These are phyloP conservation scores for Aphelenchoides avenae DNA, from an alignment of 1,140 invertebrate genomes.

Conservation along the genomic window DNA sequence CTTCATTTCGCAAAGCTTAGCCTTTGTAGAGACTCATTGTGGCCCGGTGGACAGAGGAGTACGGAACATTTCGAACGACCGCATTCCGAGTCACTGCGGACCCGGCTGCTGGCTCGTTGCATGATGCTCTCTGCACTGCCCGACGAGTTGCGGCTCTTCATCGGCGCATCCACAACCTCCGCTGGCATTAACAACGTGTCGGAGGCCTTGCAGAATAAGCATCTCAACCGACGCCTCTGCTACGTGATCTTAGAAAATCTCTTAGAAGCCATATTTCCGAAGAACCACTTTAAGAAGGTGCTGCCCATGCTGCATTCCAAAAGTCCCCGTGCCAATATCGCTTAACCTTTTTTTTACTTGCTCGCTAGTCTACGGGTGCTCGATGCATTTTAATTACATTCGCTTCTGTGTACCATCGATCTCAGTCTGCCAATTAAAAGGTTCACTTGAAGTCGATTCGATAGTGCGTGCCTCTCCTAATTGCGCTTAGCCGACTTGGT, in stretches of 20 bases:
- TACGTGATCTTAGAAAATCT: slow-evolving; percentile 79
- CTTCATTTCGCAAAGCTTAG: slow-evolving; percentile 7
- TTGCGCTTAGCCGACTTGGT: too few relatives aligned
- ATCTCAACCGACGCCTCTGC: slow-evolving; percentile 77
- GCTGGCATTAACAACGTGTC: slow-evolving; percentile 81
- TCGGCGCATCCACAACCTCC: slow-evolving; percentile 81
- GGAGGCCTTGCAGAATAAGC: slow-evolving; percentile 76
- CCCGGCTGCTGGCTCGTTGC: slow-evolving; percentile 45
- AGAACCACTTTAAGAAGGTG: slow-evolving; percentile 68
- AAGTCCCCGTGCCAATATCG: slow-evolving; percentile 56
- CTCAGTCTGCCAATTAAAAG: too few relatives aligned
- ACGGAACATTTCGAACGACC: too few relatives aligned
- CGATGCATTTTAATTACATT: too few relatives aligned
- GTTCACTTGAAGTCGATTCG: too few relatives aligned
- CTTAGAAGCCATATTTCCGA: slow-evolving; percentile 72
- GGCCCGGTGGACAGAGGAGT: slow-evolving; percentile 61
- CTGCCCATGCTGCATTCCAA: slow-evolving; percentile 69
- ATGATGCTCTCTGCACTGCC: slow-evolving; percentile 61
- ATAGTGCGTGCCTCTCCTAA: too few relatives aligned
- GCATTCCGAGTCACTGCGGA: slow-evolving; percentile 22
- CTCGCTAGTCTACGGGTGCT: too few relatives aligned
- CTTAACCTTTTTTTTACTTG: too few relatives aligned
- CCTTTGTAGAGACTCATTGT: slow-evolving; percentile 60
- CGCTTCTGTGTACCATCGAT: too few relatives aligned
- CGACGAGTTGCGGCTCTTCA: slow-evolving; percentile 84